These are phyloP conservation scores for Drosophila nebulosa DNA, from an alignment of 1,140 invertebrate species.

Conservation along the genomic window DNA sequence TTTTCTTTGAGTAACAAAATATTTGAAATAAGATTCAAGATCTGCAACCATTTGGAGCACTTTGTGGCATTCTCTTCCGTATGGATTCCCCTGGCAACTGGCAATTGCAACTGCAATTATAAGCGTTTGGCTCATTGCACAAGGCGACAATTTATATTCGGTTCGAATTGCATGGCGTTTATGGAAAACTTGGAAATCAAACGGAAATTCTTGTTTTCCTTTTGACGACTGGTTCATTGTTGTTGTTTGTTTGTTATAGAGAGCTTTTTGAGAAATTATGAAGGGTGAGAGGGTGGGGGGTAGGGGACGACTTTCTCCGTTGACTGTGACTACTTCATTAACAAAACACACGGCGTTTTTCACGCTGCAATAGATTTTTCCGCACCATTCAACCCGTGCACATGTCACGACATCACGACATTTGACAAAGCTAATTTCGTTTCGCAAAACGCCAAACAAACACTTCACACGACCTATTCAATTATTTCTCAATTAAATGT, in stretches of 20 bases:
- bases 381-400: conserved; percentile 60
- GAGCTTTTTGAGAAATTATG: conserved; percentile 16
- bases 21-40: neutral
- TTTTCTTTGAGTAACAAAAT: neutral
- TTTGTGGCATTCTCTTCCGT: neutral
- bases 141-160: conserved; percentile 17
- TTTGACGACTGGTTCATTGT: conserved; percentile 15
- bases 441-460: conserved; percentile 69
- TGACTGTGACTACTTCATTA: conserved; percentile 78
- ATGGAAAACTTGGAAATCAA: conserved; percentile 41
- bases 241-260: conserved; percentile 25
- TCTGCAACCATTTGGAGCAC: neutral
- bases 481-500: conserved; percentile 79
- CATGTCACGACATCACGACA: conserved; percentile 33
- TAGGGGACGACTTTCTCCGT: conserved; percentile 56
- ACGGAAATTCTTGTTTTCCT: conserved; percentile 36
- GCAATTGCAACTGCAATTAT: conserved; percentile 75
- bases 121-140: conserved; percentile 62
- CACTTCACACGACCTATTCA: conserved; percentile 77
- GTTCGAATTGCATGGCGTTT: conserved; percentile 12
- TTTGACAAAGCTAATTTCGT: conserved; percentile 78
- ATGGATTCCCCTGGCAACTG: neutral
- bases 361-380: conserved; percentile 69
- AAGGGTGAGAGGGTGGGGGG: too few species aligned
- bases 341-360: conserved; percentile 60